Base-by-base conservation (phyloP, 2,113 vertebrate species). In the Trinectes maculatus region DNA sequence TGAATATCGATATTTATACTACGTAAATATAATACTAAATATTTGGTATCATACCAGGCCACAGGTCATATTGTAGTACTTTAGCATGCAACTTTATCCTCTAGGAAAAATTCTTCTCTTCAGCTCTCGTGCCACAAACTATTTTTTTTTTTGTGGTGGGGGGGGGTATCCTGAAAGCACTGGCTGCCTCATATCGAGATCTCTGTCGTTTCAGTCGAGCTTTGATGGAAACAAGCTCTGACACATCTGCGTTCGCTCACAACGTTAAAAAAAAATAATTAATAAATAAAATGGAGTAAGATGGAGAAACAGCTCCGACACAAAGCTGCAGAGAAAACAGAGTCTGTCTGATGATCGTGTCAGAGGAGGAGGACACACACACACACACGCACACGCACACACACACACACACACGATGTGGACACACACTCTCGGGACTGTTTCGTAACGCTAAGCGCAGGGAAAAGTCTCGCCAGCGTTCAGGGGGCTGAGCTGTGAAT, bases 401-500 rank as follows among this genome's bases (percentile, higher is more conserved):
- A n/a, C n/a, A n/a, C 25, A 52, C 36, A 40, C 31, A 60, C 21
- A 40, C 18, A 42, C 54, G 15, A 51, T 36, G 36, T 33, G 60
- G n/a, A 16, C 21, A 40, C 58, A 19, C 53, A 9, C 68, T 31
- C 33, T 37, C 60, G 22, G 33, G 25, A 62, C 71, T 57, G 70
- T 85, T 78, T 83, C 74, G 49, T 85, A 76, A 72, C 57, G 39
- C 54, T 39, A 59, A 79, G 65, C 51, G 44, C 54, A 43, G 24
- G 61, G n/a, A n/a, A 83, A 76, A 28, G 85, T 89, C 85, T 87
- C 61, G 62, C 71, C 80, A 42, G 65, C 76, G 86, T 90, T 89
- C 44, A 85, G 85, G 89, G 80, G 28, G 36, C 51, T 47, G 26
- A 3, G 55, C 77, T 89, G 68, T 84, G 80, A 88, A 84, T 89